A percentile compares a stretch with the other conserved stretches of the same genome.
phyloP scores from a whole-genome alignment of 2,113 vertebrate species.

The Colinus virginianus region DNA sequence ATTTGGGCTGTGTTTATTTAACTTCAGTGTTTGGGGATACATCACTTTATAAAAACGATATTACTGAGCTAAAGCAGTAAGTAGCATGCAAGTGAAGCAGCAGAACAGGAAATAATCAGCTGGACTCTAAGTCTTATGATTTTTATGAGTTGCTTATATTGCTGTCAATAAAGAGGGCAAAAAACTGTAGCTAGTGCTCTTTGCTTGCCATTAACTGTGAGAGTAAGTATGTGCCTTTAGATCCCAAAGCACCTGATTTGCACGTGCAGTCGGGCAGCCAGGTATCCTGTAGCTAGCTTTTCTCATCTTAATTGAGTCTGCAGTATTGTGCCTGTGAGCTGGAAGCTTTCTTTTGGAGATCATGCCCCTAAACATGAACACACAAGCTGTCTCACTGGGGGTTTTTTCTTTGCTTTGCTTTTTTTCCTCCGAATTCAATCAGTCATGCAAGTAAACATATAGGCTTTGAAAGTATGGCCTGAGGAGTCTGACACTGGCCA shows the following conservation, averaged over 20 bases:
- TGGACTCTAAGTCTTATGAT: neutral
- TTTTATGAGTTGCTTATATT: neutral
- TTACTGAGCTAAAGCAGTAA: neutral
- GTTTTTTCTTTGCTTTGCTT: conserved; percentile 13
- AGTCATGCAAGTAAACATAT: neutral
- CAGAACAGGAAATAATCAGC: neutral
- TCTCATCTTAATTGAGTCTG: neutral
- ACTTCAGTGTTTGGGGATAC: neutral
- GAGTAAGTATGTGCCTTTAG: neutral
- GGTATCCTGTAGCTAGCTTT: neutral
- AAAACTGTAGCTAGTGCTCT: neutral
- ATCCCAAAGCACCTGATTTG: neutral
- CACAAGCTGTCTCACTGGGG: neutral
- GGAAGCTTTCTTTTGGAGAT: conserved; percentile 14
- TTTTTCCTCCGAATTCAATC: neutral
- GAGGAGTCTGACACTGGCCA: conserved; percentile 55
- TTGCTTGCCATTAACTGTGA: conserved; percentile 1
- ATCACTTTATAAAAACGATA: neutral
- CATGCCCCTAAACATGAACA: neutral
- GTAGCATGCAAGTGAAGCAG: neutral
- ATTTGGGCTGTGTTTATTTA: conserved; percentile 42
- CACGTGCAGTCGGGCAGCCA: neutral
- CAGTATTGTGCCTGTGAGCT: neutral
- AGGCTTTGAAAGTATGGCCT: neutral
- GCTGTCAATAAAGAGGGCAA: neutral